phyloP scores from a whole-genome alignment of 2,797 vertebrate species.

The Champsocephalus esox region DNA sequence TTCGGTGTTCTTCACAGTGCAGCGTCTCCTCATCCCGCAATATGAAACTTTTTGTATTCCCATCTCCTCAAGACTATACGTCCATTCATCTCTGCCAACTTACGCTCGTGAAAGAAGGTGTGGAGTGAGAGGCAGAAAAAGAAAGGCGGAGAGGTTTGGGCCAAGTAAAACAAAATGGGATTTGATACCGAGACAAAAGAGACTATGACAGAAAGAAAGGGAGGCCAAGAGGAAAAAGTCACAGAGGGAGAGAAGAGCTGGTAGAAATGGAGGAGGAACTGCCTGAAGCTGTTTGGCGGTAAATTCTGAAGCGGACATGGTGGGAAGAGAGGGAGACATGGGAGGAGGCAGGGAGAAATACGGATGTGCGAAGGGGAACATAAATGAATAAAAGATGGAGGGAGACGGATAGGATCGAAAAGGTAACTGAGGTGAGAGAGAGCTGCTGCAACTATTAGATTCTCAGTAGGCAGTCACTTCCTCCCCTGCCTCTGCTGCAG shows the following conservation, averaged over 20 bases:
- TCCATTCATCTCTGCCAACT: constrained; percentile 52
- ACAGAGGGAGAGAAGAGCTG: constrained; percentile 25
- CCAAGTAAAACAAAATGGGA: constrained; percentile 51
- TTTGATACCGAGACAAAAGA: constrained; percentile 58
- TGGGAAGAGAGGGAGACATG: constrained; percentile 50
- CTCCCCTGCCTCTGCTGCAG: constrained; percentile 44
- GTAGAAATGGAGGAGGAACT: constrained; percentile 50
- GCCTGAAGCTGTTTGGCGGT: constrained; percentile 67
- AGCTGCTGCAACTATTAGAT: constrained; percentile 70
- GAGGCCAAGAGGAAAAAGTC: constrained; percentile 53
- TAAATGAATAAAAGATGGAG: constrained; percentile 78
- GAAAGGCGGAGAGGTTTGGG: constrained; percentile 24
- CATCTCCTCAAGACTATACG: constrained; percentile 18
- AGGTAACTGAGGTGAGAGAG: constrained; percentile 72
- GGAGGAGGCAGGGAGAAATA: constrained; percentile 58
- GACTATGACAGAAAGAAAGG: constrained; percentile 38
- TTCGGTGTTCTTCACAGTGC: constrained; percentile 41
- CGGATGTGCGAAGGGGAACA: constrained; percentile 66
- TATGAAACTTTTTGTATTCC: neutral
- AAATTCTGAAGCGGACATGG: constrained; percentile 65
- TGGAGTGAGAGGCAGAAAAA: constrained; percentile 22
- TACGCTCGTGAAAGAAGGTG: constrained; percentile 51
- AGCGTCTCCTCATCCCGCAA: constrained; percentile 3
- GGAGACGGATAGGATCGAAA: constrained; percentile 64
- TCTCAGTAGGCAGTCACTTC: constrained; percentile 52